Evolutionary conservation across 2,888 invertebrate genomes (phyloP).

Genomic region (Hirtodrosophila trivittata): DNA sequence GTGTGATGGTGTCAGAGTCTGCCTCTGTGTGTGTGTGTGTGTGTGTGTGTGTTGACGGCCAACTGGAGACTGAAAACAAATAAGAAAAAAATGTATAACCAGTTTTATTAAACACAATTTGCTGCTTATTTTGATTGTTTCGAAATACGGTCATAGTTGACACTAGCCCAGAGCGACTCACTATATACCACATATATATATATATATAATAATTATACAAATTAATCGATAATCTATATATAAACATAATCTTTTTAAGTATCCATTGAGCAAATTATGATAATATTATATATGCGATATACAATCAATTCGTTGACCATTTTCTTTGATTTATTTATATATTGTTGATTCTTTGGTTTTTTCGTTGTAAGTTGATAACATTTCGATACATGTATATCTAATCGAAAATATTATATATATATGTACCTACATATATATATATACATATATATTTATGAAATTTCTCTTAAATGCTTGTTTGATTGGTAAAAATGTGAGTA

Average conservation of each 20-base stretch:
- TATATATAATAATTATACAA: background rate
- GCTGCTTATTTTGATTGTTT: background rate
- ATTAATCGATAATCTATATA: conserved; percentile 7
- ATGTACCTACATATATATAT: background rate
- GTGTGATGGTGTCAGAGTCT: background rate
- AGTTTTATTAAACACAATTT: conserved; percentile 4
- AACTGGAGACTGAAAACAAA: background rate
- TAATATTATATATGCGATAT: no score
- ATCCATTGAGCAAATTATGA: no score
- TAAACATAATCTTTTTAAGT: background rate
- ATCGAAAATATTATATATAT: conserved; percentile 1
- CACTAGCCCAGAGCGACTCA: background rate
- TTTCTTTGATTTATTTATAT: no score
- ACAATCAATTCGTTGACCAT: no score
- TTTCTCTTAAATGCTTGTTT: conserved; percentile 83
- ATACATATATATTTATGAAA: conserved; percentile 57
- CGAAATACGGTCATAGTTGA: background rate
- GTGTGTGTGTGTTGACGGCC: conserved; percentile 3
- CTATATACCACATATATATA: no score
- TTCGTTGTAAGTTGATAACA: conserved; percentile 3
- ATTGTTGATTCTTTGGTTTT: conserved; percentile 11
- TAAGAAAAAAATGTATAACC: conserved; percentile 18
- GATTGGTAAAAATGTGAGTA: conserved; percentile 84
- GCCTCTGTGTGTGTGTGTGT: conserved; percentile 6
- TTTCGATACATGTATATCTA: background rate